These are phyloP conservation scores for Argentina silus DNA, from an alignment of 2,797 vertebrate genomes.

Conservation along the genomic window DNA sequence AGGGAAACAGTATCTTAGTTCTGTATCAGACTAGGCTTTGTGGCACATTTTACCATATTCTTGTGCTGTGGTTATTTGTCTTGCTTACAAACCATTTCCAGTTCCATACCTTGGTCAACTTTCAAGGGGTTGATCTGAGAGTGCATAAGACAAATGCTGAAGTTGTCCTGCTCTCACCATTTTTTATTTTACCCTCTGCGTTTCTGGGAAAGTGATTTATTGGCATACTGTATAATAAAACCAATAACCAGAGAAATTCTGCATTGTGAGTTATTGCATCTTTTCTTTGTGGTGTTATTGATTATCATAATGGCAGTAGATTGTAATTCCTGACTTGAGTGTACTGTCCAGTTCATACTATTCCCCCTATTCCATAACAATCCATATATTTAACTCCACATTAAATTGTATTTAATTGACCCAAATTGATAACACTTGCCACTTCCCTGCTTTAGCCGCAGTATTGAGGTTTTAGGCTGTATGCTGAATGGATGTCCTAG, in stretches of 20 bases:
- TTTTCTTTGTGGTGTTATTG: conserved; percentile 16
- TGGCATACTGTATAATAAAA: conserved; percentile 43
- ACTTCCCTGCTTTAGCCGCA: background rate
- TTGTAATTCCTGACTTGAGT: background rate
- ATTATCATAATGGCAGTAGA: background rate
- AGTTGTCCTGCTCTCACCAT: background rate
- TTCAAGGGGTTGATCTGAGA: background rate
- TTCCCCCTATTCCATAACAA: background rate
- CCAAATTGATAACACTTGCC: background rate
- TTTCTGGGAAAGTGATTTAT: conserved; percentile 15
- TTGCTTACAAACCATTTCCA: background rate
- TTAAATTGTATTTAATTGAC: background rate
- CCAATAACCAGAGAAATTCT: conserved; percentile 34
- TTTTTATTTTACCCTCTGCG: background rate
- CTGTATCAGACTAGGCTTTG: background rate
- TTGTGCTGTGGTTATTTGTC: background rate
- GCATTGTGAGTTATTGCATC: conserved; percentile 39
- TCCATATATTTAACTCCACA: background rate
- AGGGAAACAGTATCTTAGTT: background rate
- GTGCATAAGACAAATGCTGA: background rate
- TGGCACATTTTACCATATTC: background rate
- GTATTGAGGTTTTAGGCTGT: background rate
- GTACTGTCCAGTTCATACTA: background rate
- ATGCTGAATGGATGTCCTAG: background rate
- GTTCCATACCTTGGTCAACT: background rate